Evolutionary conservation across 2,888 invertebrate species (phyloP).

Genomic region (Cybosia mesomella): DNA sequence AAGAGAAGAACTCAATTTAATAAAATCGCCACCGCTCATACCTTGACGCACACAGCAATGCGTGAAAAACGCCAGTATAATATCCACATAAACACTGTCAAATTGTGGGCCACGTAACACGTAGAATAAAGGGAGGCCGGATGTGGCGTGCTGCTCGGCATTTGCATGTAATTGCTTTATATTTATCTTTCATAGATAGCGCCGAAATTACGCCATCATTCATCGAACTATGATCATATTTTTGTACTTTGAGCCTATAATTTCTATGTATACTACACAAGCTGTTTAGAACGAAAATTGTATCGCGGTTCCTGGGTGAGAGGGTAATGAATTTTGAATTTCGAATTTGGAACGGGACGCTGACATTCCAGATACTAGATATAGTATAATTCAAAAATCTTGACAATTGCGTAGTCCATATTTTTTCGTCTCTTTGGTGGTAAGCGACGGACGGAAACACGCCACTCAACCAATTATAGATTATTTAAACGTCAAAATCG

Average conservation of each 20-base stretch:
- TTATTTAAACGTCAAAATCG: too few relatives aligned
- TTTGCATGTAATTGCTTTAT: conserved; percentile 45
- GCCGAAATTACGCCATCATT: conserved; percentile 1
- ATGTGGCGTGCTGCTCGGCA: conserved; percentile 28
- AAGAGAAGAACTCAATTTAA: not conserved
- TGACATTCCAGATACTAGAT: too few relatives aligned
- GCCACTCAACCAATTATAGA: too few relatives aligned
- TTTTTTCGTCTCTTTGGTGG: too few relatives aligned
- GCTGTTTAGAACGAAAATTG: too few relatives aligned
- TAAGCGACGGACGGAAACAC: too few relatives aligned
- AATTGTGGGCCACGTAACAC: conserved; percentile 39
- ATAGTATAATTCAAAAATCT: too few relatives aligned
- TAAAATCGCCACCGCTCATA: not conserved
- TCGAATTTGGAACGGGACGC: too few relatives aligned
- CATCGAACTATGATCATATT: conserved; percentile 3
- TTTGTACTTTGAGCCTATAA: not conserved
- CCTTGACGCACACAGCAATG: conserved; percentile 16
- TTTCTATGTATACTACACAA: too few relatives aligned
- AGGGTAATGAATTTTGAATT: too few relatives aligned
- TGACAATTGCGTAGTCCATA: too few relatives aligned
- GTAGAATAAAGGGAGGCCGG: conserved; percentile 39
- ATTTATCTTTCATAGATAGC: conserved; percentile 14
- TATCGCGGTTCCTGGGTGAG: too few relatives aligned
- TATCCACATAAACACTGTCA: conserved; percentile 40
- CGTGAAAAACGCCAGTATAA: conserved; percentile 39